phyloP scores from a whole-genome alignment of 92 coral and sea anemone genomes.

The Palythoa grandiflora region DNA sequence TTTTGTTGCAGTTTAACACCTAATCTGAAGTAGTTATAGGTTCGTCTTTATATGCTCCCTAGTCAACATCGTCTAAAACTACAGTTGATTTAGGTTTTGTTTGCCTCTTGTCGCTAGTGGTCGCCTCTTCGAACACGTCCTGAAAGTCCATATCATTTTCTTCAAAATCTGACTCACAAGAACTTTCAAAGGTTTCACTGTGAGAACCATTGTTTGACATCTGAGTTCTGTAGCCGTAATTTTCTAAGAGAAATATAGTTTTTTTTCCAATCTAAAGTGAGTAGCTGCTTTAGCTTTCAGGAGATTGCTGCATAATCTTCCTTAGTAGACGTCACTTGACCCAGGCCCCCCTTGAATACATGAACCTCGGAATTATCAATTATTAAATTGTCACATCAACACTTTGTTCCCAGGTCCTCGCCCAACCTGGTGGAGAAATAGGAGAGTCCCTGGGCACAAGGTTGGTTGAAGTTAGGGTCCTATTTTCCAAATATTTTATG shows the following conservation, averaged over 20 bases:
- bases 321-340: no score
- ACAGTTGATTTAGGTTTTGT: conserved; percentile 32
- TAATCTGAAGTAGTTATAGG: conserved; percentile 18
- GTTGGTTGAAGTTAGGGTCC: no score
- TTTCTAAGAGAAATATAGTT: background rate
- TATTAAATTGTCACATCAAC: no score
- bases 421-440: no score
- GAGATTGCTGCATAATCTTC: background rate
- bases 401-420: no score
- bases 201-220: background rate
- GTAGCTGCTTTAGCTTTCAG: background rate
- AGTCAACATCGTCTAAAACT: conserved; percentile 24
- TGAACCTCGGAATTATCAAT: no score
- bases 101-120: background rate
- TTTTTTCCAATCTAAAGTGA: no score
- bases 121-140: background rate
- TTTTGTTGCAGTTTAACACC: background rate
- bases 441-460: no score
- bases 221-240: background rate
- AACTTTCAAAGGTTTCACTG: background rate
- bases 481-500: no score
- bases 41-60: conserved; percentile 40
- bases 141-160: background rate
- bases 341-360: no score
- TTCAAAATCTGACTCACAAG: background rate